Evolutionary conservation across 2,888 invertebrate genomes (phyloP).

Genomic region (Fragum fragum): DNA sequence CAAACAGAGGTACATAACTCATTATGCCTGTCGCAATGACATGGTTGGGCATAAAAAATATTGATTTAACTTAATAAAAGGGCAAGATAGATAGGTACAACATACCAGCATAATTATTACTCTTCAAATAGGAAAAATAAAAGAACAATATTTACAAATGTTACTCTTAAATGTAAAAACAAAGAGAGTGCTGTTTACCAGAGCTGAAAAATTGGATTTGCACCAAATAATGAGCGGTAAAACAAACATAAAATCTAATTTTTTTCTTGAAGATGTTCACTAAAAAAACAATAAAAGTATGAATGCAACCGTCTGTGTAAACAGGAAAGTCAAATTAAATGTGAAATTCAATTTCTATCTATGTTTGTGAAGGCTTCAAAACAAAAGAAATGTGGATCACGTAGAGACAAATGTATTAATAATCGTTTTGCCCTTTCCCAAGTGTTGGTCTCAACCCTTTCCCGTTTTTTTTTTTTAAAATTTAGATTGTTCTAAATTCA

Average conservation of each 20-base stretch:
- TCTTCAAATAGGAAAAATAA: neutral
- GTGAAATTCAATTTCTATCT: neutral
- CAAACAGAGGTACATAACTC: too few relatives aligned
- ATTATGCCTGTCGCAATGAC: too few relatives aligned
- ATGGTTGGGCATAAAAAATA: too few relatives aligned
- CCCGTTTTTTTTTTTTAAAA: too few relatives aligned
- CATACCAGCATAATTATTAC: neutral
- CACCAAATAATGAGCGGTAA: constrained; percentile 3
- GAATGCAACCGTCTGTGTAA: constrained; percentile 1
- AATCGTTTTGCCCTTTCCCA: too few relatives aligned
- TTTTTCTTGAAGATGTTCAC: neutral
- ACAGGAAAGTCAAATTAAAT: neutral
- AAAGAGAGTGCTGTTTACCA: neutral
- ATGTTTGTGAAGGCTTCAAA: neutral
- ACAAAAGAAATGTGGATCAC: too few relatives aligned
- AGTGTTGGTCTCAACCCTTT: too few relatives aligned
- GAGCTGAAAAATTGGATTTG: neutral
- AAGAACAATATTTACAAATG: neutral
- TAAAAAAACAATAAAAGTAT: neutral
- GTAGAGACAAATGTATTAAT: neutral
- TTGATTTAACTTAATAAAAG: too few relatives aligned
- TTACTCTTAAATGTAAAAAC: neutral
- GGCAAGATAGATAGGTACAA: too few relatives aligned
- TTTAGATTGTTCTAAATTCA: too few relatives aligned
- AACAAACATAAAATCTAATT: constrained; percentile 4